These are phyloP conservation scores for Malacoctenus gilli DNA, from an alignment of 2,797 vertebrate species.

Conservation along the genomic window DNA sequence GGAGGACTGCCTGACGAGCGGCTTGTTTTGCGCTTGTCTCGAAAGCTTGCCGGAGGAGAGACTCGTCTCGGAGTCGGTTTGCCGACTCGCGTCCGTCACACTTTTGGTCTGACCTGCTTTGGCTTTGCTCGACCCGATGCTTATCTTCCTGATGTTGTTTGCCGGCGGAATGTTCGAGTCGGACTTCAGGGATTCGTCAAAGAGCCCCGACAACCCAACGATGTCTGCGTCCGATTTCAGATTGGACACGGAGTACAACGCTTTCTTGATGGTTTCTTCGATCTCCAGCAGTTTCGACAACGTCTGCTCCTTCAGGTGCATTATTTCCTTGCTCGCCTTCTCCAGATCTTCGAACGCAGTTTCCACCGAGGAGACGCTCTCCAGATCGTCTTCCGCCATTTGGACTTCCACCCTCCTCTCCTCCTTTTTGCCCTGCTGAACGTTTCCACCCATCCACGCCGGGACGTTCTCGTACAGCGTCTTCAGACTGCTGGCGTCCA, in stretches of 20 bases:
- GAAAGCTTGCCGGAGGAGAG: conserved; percentile 30
- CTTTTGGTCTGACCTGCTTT: conserved; percentile 65
- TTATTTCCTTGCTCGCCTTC: conserved; percentile 91
- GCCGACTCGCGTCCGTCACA: conserved; percentile 26
- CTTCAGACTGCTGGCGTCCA: conserved; percentile 77
- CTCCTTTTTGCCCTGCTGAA: conserved; percentile 55
- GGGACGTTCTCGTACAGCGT: conserved; percentile 85
- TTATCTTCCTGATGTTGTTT: conserved; percentile 84
- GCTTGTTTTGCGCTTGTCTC: conserved; percentile 29
- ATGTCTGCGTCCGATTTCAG: conserved; percentile 90
- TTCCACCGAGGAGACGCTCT: conserved; percentile 85
- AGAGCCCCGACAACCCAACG: conserved; percentile 84
- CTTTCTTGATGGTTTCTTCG: conserved; percentile 93
- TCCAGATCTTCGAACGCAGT: conserved; percentile 92
- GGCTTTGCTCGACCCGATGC: conserved; percentile 83
- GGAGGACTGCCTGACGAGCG: conserved; percentile 65
- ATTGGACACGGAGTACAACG: conserved; percentile 91
- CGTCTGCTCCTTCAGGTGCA: conserved; percentile 92
- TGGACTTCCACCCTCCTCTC: conserved; percentile 69
- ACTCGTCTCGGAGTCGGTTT: conserved; percentile 27
- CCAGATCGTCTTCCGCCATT: conserved; percentile 75
- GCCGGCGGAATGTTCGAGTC: conserved; percentile 70
- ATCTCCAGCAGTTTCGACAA: conserved; percentile 92
- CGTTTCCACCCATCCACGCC: conserved; percentile 71
- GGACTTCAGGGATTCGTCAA: conserved; percentile 85